Conservation (phyloP, 2,113 vertebrate species). For the Prunella fulvescens region DNA sequence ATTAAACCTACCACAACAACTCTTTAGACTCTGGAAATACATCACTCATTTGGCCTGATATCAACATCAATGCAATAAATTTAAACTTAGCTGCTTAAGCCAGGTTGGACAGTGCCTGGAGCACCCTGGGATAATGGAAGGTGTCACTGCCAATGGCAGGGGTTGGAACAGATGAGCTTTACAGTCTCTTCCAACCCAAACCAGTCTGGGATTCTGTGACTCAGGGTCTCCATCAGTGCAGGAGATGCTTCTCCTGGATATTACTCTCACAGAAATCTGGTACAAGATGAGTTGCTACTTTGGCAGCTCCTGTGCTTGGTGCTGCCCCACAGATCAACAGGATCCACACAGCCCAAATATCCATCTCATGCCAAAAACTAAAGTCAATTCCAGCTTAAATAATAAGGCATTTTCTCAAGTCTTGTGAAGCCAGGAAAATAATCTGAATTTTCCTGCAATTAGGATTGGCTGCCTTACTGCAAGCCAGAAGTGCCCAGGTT, state of each 20-base stretch:
- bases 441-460: neutral
- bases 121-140: neutral
- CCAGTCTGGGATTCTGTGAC: neutral
- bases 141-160: neutral
- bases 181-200: neutral
- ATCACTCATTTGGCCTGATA: neutral
- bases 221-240: neutral
- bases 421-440: neutral
- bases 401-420: neutral
- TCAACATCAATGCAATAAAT: neutral
- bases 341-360: neutral
- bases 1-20: neutral
- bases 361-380: fast-evolving
- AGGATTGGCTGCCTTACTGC: neutral
- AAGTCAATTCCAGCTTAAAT: neutral
- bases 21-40: neutral
- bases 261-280: fast-evolving
- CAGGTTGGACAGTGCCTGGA: neutral
- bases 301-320: neutral
- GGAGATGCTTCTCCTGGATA: neutral
- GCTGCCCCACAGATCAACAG: neutral
- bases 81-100: neutral
- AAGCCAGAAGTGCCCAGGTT: neutral
- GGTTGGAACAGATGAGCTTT: neutral
- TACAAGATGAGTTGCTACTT: neutral